phyloP scores from a whole-genome alignment of 1,140 invertebrate species.

The Dendroctonus valens region DNA sequence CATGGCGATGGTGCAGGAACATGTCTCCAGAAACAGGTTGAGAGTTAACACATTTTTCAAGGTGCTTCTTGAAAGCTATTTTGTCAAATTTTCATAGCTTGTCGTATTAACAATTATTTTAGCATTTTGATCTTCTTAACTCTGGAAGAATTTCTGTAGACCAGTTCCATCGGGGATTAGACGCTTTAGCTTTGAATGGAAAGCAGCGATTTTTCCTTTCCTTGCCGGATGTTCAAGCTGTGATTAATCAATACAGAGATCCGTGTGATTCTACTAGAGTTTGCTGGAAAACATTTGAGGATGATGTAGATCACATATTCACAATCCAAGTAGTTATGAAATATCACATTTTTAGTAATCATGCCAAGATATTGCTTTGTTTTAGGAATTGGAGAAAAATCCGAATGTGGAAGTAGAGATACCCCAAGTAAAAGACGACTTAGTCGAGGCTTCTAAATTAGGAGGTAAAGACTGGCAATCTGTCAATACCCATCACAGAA shows the following conservation, averaged over 20 bases:
- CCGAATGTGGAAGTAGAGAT: conserved; percentile 53
- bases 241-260: conserved; percentile 63
- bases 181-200: conserved; percentile 60
- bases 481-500: conserved; percentile 45
- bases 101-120: conserved; percentile 8
- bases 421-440: conserved; percentile 48
- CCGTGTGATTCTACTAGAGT: conserved; percentile 61
- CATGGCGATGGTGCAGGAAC: conserved; percentile 58
- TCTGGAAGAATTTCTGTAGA: conserved; percentile 61
- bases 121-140: conserved; percentile 65
- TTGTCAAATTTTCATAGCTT: background rate
- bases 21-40: conserved; percentile 60
- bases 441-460: conserved; percentile 50
- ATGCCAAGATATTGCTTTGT: conserved; percentile 12
- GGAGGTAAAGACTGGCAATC: conserved; percentile 55
- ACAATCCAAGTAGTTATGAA: conserved; percentile 54
- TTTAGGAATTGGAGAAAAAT: conserved; percentile 61
- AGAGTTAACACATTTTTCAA: conserved; percentile 63
- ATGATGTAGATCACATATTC: conserved; percentile 69
- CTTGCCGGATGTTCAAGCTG: conserved; percentile 57
- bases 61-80: conserved; percentile 46
- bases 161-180: conserved; percentile 64
- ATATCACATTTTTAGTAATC: background rate
- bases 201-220: conserved; percentile 56
- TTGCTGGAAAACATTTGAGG: conserved; percentile 68